These are phyloP conservation scores for Metallyticus violacea DNA, from an alignment of 2,888 invertebrate genomes.

Conservation along the genomic window DNA sequence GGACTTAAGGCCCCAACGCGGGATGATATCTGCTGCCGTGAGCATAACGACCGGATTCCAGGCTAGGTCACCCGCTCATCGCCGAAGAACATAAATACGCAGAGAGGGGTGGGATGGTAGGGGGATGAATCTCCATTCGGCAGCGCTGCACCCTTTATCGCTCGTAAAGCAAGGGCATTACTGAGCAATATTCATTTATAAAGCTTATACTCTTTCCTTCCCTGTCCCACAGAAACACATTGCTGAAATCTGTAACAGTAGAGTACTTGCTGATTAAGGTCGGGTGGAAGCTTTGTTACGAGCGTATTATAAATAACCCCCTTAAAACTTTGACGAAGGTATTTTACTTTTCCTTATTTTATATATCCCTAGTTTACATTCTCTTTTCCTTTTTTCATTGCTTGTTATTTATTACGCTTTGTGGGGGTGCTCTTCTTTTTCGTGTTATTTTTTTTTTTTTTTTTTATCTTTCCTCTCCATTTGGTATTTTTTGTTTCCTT, in stretches of 20 bases:
- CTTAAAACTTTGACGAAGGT: not conserved
- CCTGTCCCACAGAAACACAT: too few species aligned
- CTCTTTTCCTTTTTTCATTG: too few species aligned
- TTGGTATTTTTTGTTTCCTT: too few species aligned
- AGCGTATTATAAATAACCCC: not conserved
- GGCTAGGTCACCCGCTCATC: not conserved
- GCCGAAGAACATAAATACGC: not conserved
- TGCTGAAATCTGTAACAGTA: too few species aligned
- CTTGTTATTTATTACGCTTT: too few species aligned
- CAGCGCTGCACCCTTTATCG: not conserved
- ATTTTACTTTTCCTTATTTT: not conserved
- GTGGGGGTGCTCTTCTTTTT: too few species aligned
- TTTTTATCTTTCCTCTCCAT: too few species aligned
- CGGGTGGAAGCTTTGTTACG: not conserved
- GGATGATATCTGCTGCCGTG: not conserved
- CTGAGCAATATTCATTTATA: not conserved
- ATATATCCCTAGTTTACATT: too few species aligned
- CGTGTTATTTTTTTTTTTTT: too few species aligned
- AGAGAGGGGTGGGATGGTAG: not conserved
- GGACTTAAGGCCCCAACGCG: too few species aligned
- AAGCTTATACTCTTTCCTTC: not conserved
- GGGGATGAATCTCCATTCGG: not conserved
- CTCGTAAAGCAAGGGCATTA: not conserved
- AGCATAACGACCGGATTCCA: not conserved
- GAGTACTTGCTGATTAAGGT: not conserved